Conservation (phyloP, 1,140 invertebrate species). For the Halictus rubicundus region DNA sequence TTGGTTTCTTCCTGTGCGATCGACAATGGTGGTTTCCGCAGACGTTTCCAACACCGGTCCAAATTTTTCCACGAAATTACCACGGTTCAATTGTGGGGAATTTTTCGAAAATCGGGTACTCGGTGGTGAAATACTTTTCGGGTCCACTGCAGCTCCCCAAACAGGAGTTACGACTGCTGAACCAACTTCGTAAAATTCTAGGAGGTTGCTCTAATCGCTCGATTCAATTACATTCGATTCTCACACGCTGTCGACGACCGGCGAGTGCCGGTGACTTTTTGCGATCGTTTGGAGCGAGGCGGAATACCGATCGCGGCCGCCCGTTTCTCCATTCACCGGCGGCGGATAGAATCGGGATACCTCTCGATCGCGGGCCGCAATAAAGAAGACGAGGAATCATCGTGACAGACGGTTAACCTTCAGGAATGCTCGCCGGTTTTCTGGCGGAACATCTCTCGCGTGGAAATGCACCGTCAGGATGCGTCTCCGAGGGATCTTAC, state of each 20-base stretch:
- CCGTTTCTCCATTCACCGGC: no score
- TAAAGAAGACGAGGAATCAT: constrained; percentile 3
- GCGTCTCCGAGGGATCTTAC: not conserved
- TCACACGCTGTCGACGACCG: not conserved
- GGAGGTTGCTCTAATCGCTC: not conserved
- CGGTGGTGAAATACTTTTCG: no score
- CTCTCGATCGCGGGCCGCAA: not conserved
- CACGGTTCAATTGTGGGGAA: no score
- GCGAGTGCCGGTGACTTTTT: not conserved
- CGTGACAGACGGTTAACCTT: constrained; percentile 9
- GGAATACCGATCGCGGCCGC: no score
- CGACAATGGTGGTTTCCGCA: no score
- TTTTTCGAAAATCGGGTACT: no score
- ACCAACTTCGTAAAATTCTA: no score
- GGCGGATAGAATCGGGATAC: not conserved
- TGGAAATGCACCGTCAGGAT: not conserved
- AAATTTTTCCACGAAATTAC: no score
- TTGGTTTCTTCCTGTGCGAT: no score
- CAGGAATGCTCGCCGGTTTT: not conserved
- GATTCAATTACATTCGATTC: not conserved
- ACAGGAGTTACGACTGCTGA: no score
- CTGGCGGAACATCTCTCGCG: constrained; percentile 16
- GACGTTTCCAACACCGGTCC: no score
- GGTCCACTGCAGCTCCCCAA: no score
- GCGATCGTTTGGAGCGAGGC: not conserved